Evolutionary conservation across 2,888 invertebrate genomes (phyloP), one percentile per base, ranked within the genome.

Genomic region (Oligia latruncula): DNA sequence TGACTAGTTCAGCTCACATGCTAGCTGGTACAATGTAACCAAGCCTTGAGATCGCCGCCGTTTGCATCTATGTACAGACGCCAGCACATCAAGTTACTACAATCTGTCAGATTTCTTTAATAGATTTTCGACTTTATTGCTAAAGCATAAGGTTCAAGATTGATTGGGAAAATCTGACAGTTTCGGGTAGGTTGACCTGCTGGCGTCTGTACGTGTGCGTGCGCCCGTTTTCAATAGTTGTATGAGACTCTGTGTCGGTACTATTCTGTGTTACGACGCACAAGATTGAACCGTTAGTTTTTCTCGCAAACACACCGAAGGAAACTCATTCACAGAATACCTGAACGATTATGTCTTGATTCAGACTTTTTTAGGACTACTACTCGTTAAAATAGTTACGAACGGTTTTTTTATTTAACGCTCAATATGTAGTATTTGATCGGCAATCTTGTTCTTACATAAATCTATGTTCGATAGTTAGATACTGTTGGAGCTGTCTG

Each of bases 321-420:
- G 88, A 86, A 89, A 87, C 83, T 87, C 90, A 89, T 89, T 89
- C 84, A 89, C 49, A 70, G 85, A 75, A 83, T 82, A 73, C 88
- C 75, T 83, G 75, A 76, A 82, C 81, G 82, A 86, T 88, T 87
- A 89, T 83, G 90, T 88, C 86, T 88, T 86, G 85, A 85, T 88
- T 85, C 82, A 65, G 15, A 15, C 40, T 87, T 89, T 89, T 89
- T 88, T 80, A 68, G 40, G 23, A 62, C 73, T 49, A 72, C 72
- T 75, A 85, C 89, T 89, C 89, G 89, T 89, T 89, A 89, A 89
- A 89, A 89, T 89, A 84, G n/a, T 76, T 80, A 58, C 49, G 43
- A 23, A 65, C 46, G 0, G 71, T 88, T 89, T 89, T 89, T 89
- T 87, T 87, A 82, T 79, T 71, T 1, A 46, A 65, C 43, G 23